Evolutionary conservation across 2,113 vertebrate species (phyloP).

Genomic region (Salvelinus sp.): DNA sequence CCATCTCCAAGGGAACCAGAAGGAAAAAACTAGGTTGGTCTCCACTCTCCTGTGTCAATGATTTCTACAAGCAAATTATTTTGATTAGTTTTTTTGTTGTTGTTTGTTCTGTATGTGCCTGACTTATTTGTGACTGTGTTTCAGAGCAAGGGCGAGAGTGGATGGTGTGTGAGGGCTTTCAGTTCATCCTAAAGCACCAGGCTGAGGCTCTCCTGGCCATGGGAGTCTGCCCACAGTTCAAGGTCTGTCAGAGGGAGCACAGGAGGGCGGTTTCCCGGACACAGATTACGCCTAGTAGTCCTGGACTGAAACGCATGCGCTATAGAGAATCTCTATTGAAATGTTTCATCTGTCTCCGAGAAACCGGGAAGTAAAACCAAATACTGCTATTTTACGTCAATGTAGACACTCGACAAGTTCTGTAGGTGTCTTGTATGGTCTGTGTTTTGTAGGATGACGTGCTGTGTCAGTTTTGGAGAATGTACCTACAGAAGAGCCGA

Average conservation of each 20-base stretch:
- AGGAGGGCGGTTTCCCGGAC: neutral
- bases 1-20: constrained; percentile 19
- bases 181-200: constrained; percentile 85
- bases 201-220: constrained; percentile 82
- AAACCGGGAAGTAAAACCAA: neutral
- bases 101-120: constrained; percentile 12
- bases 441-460: constrained; percentile 74
- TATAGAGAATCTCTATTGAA: neutral
- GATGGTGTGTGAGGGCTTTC: constrained; percentile 91
- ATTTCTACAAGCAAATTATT: neutral
- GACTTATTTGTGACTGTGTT: neutral
- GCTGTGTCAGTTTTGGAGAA: constrained; percentile 84
- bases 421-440: neutral
- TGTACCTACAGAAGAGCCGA: constrained; percentile 84
- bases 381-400: neutral
- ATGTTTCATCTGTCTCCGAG: neutral
- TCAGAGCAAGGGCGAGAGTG: constrained; percentile 68
- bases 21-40: constrained; percentile 46
- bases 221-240: constrained; percentile 80
- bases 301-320: neutral
- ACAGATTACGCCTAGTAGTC: neutral
- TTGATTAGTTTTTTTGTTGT: neutral
- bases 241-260: constrained; percentile 71
- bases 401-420: neutral
- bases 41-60: neutral